A percentile compares a stretch with the other conserved stretches of the same genome.
phyloP scores from a whole-genome alignment of 2,797 vertebrate species.

The Hemitrygon akajei region DNA sequence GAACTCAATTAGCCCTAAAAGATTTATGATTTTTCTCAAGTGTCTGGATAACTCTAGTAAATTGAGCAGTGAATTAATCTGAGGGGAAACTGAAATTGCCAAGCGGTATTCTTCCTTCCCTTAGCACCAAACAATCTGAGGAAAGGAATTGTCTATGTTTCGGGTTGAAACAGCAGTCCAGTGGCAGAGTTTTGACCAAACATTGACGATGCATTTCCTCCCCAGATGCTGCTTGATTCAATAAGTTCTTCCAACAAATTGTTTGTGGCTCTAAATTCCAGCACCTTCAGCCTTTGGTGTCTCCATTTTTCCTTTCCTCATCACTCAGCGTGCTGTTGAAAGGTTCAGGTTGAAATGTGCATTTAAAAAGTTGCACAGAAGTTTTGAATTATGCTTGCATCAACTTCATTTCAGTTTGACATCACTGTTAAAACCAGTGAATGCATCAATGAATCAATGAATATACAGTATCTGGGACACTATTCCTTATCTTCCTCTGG shows the following conservation, averaged over 20 bases:
- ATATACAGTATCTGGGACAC: not conserved
- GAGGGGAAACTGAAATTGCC: not conserved
- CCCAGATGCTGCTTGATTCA: no score
- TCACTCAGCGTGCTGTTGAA: not conserved
- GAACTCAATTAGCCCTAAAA: not conserved
- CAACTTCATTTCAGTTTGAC: not conserved
- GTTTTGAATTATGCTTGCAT: not conserved
- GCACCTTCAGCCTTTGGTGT: no score
- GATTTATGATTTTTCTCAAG: not conserved
- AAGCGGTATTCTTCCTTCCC: not conserved
- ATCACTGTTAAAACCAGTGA: not conserved
- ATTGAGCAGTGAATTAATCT: not conserved
- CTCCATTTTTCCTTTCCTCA: not conserved
- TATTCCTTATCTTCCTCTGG: not conserved
- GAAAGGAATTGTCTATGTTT: no score
- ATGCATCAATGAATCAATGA: not conserved
- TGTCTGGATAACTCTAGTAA: not conserved
- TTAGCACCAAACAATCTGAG: no score
- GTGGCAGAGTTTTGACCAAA: no score
- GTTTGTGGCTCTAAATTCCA: no score
- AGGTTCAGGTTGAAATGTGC: not conserved
- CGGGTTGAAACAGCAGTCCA: no score
- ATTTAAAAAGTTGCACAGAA: not conserved
- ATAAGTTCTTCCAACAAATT: no score
- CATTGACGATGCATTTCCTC: no score